Conservation (phyloP, 2,113 vertebrate genomes). For the Atlantisia rogersi region DNA sequence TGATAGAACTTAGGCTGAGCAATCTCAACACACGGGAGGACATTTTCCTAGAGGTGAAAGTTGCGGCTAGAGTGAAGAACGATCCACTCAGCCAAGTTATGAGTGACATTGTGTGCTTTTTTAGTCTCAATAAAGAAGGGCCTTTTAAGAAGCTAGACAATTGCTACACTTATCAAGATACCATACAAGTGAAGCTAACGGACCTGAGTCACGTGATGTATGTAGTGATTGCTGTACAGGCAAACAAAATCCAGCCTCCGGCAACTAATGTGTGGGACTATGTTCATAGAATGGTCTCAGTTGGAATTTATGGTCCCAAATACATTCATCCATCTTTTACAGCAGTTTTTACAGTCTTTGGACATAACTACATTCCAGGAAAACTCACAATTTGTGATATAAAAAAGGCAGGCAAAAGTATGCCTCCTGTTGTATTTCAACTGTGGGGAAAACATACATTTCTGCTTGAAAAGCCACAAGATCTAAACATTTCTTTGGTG, state of each 20-base stretch:
- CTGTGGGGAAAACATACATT: conserved; percentile 92
- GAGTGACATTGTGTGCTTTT: conserved; percentile 85
- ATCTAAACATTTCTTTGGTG: conserved; percentile 80
- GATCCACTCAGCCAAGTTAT: conserved; percentile 91
- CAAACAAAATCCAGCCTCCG: conserved; percentile 79
- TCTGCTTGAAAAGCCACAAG: conserved; percentile 78
- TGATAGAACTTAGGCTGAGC: conserved; percentile 88
- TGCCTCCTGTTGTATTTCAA: conserved; percentile 90
- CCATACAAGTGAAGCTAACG: conserved; percentile 86
- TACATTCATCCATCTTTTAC: conserved; percentile 94
- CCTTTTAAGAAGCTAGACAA: conserved; percentile 86
- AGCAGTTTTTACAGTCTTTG: conserved; percentile 83
- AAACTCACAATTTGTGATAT: conserved; percentile 87
- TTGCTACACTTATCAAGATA: conserved; percentile 85
- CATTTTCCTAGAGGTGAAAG: conserved; percentile 88
- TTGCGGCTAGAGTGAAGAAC: conserved; percentile 85
- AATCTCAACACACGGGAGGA: conserved; percentile 84
- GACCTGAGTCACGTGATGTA: conserved; percentile 86
- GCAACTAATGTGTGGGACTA: conserved; percentile 81
- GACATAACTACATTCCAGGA: conserved; percentile 87
- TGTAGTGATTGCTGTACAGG: conserved; percentile 82
- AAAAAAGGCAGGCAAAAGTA: conserved; percentile 80
- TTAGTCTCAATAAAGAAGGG: conserved; percentile 84
- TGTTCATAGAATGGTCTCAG: conserved; percentile 81
- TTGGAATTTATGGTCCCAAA: conserved; percentile 93